Conservation (phyloP, 2,888 invertebrate genomes). For the Lasioglossum figueresi region DNA sequence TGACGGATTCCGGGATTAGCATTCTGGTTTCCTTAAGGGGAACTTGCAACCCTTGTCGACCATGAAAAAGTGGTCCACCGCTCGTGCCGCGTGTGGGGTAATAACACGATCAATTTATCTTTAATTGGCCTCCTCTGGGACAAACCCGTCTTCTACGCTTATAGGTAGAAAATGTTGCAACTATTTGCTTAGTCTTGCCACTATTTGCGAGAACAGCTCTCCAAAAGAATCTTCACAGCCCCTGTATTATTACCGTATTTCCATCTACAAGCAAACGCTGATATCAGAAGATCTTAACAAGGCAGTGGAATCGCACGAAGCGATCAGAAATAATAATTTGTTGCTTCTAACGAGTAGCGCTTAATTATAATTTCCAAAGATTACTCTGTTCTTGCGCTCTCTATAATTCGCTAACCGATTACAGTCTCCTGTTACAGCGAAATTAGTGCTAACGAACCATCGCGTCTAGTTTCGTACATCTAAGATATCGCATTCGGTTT, state of each 20-base stretch:
- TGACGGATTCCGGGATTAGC: conserved; percentile 11
- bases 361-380: not conserved
- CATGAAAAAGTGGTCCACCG: conserved; percentile 11
- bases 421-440: not conserved
- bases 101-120: conserved; percentile 19
- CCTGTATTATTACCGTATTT: not conserved
- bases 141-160: not conserved
- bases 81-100: not conserved
- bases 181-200: not conserved
- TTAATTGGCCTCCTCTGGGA: conserved; percentile 16
- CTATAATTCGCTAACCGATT: not conserved
- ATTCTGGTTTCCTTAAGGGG: conserved; percentile 7
- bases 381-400: not conserved
- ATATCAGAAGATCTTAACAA: not conserved
- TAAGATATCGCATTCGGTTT: not conserved
- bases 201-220: conserved; percentile 1
- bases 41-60: conserved; percentile 1
- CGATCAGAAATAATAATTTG: not conserved
- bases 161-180: not conserved
- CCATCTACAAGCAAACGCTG: not conserved
- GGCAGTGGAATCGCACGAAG: not conserved
- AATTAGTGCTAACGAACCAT: not conserved
- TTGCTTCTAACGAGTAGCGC: not conserved
- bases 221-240: not conserved
- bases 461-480: not conserved